These are phyloP conservation scores for Reinhardtius hippoglossoides DNA, from an alignment of 2,113 vertebrate genomes.

Conservation along the genomic window DNA sequence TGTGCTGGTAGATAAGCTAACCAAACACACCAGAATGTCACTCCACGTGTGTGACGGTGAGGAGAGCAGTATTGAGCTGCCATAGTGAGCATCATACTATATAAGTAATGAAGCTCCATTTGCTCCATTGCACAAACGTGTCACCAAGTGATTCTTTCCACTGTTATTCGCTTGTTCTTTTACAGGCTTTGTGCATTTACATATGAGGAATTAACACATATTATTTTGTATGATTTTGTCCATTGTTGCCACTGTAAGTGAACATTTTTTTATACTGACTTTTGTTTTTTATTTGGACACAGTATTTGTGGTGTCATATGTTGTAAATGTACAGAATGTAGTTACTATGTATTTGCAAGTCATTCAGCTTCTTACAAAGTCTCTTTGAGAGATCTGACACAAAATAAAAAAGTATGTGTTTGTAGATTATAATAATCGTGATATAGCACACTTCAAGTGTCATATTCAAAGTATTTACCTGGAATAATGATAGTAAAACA, in stretches of 20 bases:
- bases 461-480: constrained; percentile 46
- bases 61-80: background rate
- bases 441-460: constrained; percentile 57
- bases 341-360: constrained; percentile 73
- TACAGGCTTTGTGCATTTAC: constrained; percentile 77
- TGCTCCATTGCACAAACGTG: constrained; percentile 81
- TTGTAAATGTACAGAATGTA: constrained; percentile 85
- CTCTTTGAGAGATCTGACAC: constrained; percentile 65
- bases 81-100: background rate
- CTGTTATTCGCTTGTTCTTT: constrained; percentile 69
- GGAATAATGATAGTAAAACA: constrained; percentile 6
- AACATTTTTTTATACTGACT: constrained; percentile 16
- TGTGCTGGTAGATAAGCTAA: too few species aligned
- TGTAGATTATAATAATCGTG: constrained; percentile 49
- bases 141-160: constrained; percentile 23
- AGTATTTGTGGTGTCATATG: constrained; percentile 71
- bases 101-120: constrained; percentile 15
- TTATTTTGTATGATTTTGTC: constrained; percentile 15
- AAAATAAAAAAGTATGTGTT: constrained; percentile 35
- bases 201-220: constrained; percentile 8
- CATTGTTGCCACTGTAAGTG: constrained; percentile 11
- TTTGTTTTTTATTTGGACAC: constrained; percentile 45
- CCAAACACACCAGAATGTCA: background rate
- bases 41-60: background rate
- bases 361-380: constrained; percentile 49